Evolutionary conservation across 2,797 vertebrate genomes (phyloP), one percentile per base, ranked within the genome.

Genomic region (Darevskia nairensis): DNA sequence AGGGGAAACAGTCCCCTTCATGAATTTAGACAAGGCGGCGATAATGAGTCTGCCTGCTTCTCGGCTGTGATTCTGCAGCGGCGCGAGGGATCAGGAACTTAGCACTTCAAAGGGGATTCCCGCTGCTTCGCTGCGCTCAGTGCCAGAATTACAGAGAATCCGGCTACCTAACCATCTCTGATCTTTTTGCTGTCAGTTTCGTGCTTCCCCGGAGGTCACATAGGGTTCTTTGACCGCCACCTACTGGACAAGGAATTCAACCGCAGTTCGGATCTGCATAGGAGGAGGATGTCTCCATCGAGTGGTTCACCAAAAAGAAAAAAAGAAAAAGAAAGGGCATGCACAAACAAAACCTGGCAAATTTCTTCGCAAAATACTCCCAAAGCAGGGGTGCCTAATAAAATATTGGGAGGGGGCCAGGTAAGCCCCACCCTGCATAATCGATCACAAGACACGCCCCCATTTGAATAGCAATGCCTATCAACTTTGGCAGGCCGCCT

Each of bases 91-190:
- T 86, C 93, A 55, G 92, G 91, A 92, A 89, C 86, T 84, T 81
- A 41, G 44, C 41, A 89, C 90, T 95, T 96, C 94, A 95, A 93
- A 95, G 23, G 92, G 64, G 79, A 86, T 83, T 89, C 82, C 44
- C 39, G 72, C 86, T 78, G n/a, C 61, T 50, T 69, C 85, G 80
- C 76, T 85, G 89, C 11, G 84, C 84, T 81, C 4, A 0, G 85
- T 27, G 84, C 68, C 82, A 64, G 80, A 71, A 81, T 90, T 78
- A 71, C 35, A 39, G 50, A 46, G 44, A 72, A 4, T 21, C 6
- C 64, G 29, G 15, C 61, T 64, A 23, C 61, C 66, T 29, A 44
- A n/a, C 39, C 80, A 55, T 55, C 23, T 44, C 7, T 13, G 21
- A 27, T 6, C 68, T 29, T 79, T 19, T 79, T 17, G 8, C 35